These are phyloP conservation scores for Dryocosmus kuriphilus DNA, from an alignment of 2,888 invertebrate species.

Conservation along the genomic window DNA sequence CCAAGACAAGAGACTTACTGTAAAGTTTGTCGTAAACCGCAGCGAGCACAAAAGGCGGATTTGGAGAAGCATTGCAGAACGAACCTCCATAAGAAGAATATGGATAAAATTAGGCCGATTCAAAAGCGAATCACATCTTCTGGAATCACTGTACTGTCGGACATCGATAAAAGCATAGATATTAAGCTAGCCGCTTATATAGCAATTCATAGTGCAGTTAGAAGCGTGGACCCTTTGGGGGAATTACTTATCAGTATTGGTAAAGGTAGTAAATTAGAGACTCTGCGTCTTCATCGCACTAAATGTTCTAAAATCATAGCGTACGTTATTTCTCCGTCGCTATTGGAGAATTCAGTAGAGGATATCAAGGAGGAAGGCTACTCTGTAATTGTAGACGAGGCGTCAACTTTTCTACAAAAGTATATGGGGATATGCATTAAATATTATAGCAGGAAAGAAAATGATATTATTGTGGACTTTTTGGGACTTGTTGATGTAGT, in stretches of 20 bases:
- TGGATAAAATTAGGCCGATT: background rate
- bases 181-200: constrained; percentile 51
- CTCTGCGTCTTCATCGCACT: constrained; percentile 53
- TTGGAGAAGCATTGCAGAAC: no score
- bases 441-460: background rate
- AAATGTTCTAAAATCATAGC: constrained; percentile 58
- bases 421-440: background rate
- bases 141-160: no score
- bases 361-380: background rate
- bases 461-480: background rate
- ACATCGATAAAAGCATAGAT: constrained; percentile 41
- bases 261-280: constrained; percentile 44
- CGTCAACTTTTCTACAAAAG: background rate
- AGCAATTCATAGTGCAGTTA: constrained; percentile 53
- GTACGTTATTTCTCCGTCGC: constrained; percentile 52
- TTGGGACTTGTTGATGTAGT: background rate
- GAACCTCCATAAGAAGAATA: no score
- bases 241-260: constrained; percentile 51
- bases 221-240: constrained; percentile 55
- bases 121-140: no score
- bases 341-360: no score
- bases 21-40: no score
- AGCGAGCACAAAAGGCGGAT: no score
- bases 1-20: no score
- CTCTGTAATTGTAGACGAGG: background rate